Conservation (phyloP, 2,113 vertebrate species). For the Dipodomys spectabilis region DNA sequence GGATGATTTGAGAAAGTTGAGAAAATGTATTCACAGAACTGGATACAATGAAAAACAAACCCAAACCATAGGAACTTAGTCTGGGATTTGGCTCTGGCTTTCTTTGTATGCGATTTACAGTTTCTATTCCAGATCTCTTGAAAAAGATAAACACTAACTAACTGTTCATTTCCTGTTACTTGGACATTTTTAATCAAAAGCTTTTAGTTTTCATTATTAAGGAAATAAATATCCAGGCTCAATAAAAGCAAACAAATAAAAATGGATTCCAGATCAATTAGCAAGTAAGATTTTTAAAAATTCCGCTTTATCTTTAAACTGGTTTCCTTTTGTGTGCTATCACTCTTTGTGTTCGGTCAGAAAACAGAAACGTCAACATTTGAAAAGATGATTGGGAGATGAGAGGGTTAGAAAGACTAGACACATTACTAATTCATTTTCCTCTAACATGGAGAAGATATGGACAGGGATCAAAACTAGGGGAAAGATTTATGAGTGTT, state of each 20-base stretch:
- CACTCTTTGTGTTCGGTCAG: not conserved
- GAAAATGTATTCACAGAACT: not conserved
- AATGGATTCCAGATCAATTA: slow-evolving; percentile 35
- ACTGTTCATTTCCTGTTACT: slow-evolving; percentile 51
- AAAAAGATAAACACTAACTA: slow-evolving; percentile 54
- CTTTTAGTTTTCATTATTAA: slow-evolving; percentile 26
- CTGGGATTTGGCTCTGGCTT: not conserved
- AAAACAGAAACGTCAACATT: not conserved
- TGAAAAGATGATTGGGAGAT: not conserved
- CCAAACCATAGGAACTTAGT: not conserved
- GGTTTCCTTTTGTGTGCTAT: not conserved
- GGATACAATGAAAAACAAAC: not conserved
- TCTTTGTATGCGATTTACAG: not conserved
- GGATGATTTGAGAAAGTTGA: not conserved
- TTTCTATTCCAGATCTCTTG: slow-evolving; percentile 50
- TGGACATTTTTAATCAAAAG: slow-evolving; percentile 59
- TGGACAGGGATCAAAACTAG: not conserved
- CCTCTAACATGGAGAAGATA: not conserved
- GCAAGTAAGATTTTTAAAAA: not conserved
- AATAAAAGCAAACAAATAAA: slow-evolving; percentile 57
- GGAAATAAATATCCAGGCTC: slow-evolving; percentile 2
- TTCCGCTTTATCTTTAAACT: not conserved
- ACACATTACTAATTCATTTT: slow-evolving; percentile 24
- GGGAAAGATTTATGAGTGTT: not conserved
- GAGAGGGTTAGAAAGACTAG: not conserved